phyloP scores from a whole-genome alignment of 2,888 invertebrate genomes.

The Venusia cambrica region DNA sequence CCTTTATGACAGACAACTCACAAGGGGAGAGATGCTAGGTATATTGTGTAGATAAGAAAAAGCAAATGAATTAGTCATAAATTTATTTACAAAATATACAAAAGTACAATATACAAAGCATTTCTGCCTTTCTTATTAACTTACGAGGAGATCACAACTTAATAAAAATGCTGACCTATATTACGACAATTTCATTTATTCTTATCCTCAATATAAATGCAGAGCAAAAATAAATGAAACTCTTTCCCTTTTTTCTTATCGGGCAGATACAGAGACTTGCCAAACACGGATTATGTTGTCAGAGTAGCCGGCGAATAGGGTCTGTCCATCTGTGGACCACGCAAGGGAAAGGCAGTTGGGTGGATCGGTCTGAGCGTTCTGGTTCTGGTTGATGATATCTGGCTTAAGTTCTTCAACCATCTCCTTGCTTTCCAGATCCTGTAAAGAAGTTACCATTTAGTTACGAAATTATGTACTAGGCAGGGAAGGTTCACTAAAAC shows the following conservation, averaged over 20 bases:
- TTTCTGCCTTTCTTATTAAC: constrained; percentile 30
- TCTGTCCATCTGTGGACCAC: constrained; percentile 99
- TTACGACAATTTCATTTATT: constrained; percentile 75
- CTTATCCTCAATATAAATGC: constrained; percentile 52
- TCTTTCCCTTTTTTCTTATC: constrained; percentile 72
- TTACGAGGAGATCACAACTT: constrained; percentile 61
- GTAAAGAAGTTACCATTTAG: too few species aligned
- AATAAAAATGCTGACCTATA: constrained; percentile 59
- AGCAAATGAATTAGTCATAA: constrained; percentile 32
- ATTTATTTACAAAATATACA: constrained; percentile 57
- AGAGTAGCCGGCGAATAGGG: constrained; percentile 98
- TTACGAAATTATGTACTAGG: too few species aligned
- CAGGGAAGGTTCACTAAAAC: too few species aligned
- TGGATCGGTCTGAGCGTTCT: constrained; percentile 91
- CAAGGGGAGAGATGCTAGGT: constrained; percentile 12
- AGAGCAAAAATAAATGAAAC: constrained; percentile 78
- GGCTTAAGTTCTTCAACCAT: constrained; percentile 99
- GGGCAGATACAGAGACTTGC: constrained; percentile 96
- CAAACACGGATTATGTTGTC: constrained; percentile 99
- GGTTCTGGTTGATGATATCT: constrained; percentile 91
- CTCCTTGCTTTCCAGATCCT: constrained; percentile 99
- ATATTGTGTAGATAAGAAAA: constrained; percentile 33
- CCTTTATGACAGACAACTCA: too few species aligned
- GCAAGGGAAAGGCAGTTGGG: constrained; percentile 98
- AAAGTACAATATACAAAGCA: constrained; percentile 33